Base-by-base conservation (phyloP, 1,140 invertebrate species). In the Gryllus bimaculatus region DNA sequence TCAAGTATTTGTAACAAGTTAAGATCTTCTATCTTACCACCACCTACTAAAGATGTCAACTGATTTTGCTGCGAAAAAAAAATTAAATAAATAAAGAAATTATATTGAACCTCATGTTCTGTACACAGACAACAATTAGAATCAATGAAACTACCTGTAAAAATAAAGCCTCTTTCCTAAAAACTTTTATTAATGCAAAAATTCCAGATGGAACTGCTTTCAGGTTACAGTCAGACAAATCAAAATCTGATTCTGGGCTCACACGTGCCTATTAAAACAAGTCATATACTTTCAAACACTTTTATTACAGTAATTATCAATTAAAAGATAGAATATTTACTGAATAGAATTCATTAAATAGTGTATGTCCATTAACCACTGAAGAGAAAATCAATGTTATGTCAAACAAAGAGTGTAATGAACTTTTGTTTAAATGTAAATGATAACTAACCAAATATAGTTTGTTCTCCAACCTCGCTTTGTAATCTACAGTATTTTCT, bases 171-270 rank as follows among this genome's bases (percentile, higher is more conserved):
- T 92, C 90, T 86, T 95, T 95, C 78, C 92, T 89, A 82, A 93
- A 92, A 74, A 95, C 92, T 85, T 91, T 92, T 84, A 93, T 94
- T 66, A 93, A 86, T 6, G 91, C 90, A 86, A 91, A 94, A 80
- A 93, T 92, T 77, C 93, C 92, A 78, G 89, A 87, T 39, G 93
- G 93, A 74, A 94, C 89, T 77, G 88, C 85, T 82, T 89, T 89
- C 76, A 94, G 87, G 81, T 88, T 87, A 86, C 93, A 94, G 80
- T 92, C 90, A 6, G 92, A 91, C 80, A 95, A 84, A 85, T 94
- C 93, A 84, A 93, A 94, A 76, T 90, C 86, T 79, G 91, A 89
- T 83, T 93, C 93, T 20, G 93, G 93, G 82, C 89, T 91, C 85
- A 94, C 92, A 83, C 91, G 89, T 26, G 93, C 93, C 88, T 91